Conservation (phyloP, 53 echinoderm and acorn worm genomes). For the Paelopatides confundens region DNA sequence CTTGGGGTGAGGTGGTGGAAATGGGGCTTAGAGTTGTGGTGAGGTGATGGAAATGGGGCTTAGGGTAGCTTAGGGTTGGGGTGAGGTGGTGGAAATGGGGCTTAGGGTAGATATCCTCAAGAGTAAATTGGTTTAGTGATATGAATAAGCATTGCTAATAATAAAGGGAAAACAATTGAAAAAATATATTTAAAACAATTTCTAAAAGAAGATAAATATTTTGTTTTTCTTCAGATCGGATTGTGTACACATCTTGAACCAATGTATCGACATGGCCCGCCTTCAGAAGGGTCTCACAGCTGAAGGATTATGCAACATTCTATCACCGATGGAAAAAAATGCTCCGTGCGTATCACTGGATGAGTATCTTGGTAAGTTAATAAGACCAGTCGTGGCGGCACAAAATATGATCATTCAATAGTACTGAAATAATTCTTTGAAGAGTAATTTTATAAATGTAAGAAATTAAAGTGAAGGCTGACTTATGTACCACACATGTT, state of each 20-base stretch:
- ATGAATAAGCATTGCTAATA: too few relatives aligned
- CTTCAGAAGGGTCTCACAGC: slow-evolving; percentile 76
- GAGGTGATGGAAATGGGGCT: neutral
- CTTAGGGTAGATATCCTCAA: too few relatives aligned
- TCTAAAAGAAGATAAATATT: neutral
- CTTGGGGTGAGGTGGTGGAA: neutral
- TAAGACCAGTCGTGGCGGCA: too few relatives aligned
- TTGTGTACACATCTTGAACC: slow-evolving; percentile 88
- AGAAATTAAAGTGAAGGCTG: too few relatives aligned
- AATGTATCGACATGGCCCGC: slow-evolving; percentile 86
- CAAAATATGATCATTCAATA: too few relatives aligned
- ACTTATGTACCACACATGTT: too few relatives aligned
- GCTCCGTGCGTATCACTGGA: slow-evolving; percentile 89
- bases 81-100: too few relatives aligned
- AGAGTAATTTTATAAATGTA: too few relatives aligned
- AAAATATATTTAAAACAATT: neutral
- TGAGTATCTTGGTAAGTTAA: slow-evolving; percentile 74
- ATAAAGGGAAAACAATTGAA: too few relatives aligned
- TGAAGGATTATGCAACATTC: slow-evolving; percentile 84
- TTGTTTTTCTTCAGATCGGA: slow-evolving; percentile 74
- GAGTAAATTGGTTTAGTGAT: too few relatives aligned
- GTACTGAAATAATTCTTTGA: too few relatives aligned
- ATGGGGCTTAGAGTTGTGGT: neutral
- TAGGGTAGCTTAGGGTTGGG: too few relatives aligned
- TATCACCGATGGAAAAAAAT: slow-evolving; percentile 84